Conservation (phyloP, 1,140 invertebrate species). For the Meteorus sp. region DNA sequence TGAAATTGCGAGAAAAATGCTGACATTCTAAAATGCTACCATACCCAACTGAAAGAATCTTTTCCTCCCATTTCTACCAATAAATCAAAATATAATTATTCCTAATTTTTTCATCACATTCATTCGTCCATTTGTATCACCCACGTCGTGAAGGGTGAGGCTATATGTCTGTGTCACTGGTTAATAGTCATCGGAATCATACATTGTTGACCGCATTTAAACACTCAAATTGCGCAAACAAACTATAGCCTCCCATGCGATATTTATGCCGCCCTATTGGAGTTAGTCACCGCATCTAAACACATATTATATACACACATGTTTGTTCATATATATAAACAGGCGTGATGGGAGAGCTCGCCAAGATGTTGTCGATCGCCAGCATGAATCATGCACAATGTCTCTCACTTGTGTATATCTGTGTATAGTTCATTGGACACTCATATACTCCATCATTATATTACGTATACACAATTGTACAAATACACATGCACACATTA, state of each 20-base stretch:
- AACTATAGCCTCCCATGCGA: slow-evolving; percentile 3
- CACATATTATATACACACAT: too few species aligned
- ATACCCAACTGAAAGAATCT: too few species aligned
- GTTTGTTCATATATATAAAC: too few species aligned
- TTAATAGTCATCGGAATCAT: neutral
- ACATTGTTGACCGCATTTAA: slow-evolving; percentile 19
- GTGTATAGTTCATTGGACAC: neutral
- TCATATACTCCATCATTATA: too few species aligned
- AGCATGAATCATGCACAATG: slow-evolving; percentile 14
- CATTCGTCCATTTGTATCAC: too few species aligned
- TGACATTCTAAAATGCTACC: too few species aligned
- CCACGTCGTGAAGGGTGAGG: slow-evolving; percentile 14
- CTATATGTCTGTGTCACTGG: neutral
- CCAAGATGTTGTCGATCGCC: slow-evolving; percentile 13
- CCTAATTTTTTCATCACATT: too few species aligned
- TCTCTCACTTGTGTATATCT: too few species aligned
- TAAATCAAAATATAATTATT: too few species aligned
- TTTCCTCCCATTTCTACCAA: neutral
- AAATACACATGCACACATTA: neutral
- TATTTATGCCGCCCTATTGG: slow-evolving; percentile 14
- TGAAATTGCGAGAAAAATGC: too few species aligned
- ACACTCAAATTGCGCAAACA: slow-evolving; percentile 15
- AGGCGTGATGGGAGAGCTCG: slow-evolving; percentile 17
- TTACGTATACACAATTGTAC: too few species aligned
- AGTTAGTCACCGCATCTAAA: slow-evolving; percentile 12